These are phyloP conservation scores for Leptopilina syphax DNA, from an alignment of 2,888 invertebrate species.

Conservation along the genomic window DNA sequence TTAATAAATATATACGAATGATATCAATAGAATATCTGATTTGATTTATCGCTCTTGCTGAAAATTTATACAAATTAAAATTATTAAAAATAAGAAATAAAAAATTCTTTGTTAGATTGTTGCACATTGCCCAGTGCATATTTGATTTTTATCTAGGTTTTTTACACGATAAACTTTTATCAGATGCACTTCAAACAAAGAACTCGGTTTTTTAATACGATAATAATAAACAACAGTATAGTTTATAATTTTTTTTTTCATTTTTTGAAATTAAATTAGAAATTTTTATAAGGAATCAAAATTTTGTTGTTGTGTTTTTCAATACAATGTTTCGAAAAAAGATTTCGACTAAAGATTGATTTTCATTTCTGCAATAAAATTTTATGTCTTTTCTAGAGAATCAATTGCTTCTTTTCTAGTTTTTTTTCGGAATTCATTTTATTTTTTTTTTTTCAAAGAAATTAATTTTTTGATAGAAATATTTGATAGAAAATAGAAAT, in stretches of 20 bases:
- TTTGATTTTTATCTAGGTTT: constrained; percentile 31
- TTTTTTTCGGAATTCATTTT: too few species aligned
- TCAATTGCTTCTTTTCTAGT: too few species aligned
- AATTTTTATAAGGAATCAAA: too few species aligned
- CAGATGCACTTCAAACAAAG: constrained; percentile 33
- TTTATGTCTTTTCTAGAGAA: too few species aligned
- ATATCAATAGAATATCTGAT: constrained; percentile 30
- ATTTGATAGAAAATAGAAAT: too few species aligned
- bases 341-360: too few species aligned
- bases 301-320: too few species aligned
- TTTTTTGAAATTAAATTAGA: background rate
- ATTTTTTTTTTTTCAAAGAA: too few species aligned
- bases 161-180: constrained; percentile 26
- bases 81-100: constrained; percentile 6
- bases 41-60: constrained; percentile 5
- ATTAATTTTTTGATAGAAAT: too few species aligned
- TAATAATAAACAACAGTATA: background rate
- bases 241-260: constrained; percentile 4
- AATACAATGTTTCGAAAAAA: too few species aligned
- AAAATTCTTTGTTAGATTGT: constrained; percentile 18
- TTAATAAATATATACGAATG: background rate
- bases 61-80: constrained; percentile 2
- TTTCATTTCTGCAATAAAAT: too few species aligned
- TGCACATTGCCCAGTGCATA: constrained; percentile 36
- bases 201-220: constrained; percentile 23